Evolutionary conservation across 2,888 invertebrate genomes (phyloP).

Genomic region (Protula sp.): DNA sequence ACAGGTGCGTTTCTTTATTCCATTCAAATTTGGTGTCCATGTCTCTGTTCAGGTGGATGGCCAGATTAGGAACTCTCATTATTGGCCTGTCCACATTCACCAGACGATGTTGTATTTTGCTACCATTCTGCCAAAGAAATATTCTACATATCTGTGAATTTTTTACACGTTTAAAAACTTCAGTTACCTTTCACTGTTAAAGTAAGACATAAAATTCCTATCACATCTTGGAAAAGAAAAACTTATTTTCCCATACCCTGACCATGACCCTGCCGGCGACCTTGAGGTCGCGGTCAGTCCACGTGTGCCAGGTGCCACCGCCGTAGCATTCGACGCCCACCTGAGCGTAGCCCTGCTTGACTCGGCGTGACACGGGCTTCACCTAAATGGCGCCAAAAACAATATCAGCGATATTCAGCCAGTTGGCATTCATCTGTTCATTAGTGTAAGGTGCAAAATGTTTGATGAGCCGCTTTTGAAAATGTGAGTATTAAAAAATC

Average conservation of each 20-base stretch:
- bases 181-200: no score
- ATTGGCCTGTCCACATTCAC: slow-evolving; percentile 54
- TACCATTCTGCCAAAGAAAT: slow-evolving; percentile 22
- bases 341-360: slow-evolving; percentile 52
- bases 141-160: not conserved
- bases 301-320: slow-evolving; percentile 58
- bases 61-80: slow-evolving; percentile 55
- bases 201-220: no score
- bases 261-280: slow-evolving; percentile 56
- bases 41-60: slow-evolving; percentile 56
- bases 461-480: no score
- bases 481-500: no score
- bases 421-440: no score
- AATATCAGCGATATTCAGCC: no score
- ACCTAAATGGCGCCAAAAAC: no score
- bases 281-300: slow-evolving; percentile 58
- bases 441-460: no score
- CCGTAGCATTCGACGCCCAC: slow-evolving; percentile 57
- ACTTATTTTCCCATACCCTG: slow-evolving; percentile 42
- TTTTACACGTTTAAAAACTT: no score
- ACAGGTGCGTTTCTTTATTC: slow-evolving; percentile 56
- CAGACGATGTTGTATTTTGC: slow-evolving; percentile 46
- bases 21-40: slow-evolving; percentile 52
- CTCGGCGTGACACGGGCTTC: slow-evolving; percentile 55
- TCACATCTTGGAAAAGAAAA: no score